Base-by-base conservation (phyloP, 2,113 vertebrate species). In the Mellivora capensis region DNA sequence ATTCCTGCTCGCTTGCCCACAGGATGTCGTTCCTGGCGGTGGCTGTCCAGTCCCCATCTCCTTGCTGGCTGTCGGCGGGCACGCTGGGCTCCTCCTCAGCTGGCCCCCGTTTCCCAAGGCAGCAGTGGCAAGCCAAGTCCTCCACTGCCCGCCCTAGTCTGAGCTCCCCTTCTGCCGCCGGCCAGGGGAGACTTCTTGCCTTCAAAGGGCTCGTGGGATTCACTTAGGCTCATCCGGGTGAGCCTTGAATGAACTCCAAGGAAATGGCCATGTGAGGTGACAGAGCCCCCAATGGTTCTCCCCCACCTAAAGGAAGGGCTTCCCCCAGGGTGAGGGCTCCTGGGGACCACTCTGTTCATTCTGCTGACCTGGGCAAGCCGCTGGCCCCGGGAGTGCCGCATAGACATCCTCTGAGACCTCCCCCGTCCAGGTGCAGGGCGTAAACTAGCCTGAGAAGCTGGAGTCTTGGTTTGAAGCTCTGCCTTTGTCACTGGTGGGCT, bases 131-230 rank as follows among this genome's bases (percentile, higher is more conserved):
- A 6, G 14, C 4, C 1, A 17, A 11, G 11, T 17, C 83, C 85
- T 79, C 31, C 25, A 2, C 0, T 0, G n/a, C 7, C 47, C 6
- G 1, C 39, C 1, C 6, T 11, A 49, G 57, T 64, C 67, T 5
- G 29, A 76, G 3, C 6, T 27, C 2, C 5, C 4, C 47, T n/a
- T 74, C 77, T 42, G 25, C 59, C 42, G 6, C n/a, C 2, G 0
- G 42, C 76, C 20, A 13, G 74, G 23, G 76, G 13, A 39, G 39
- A 59, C 42, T 0, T 27, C 29, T 74, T 61, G 49, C 29, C 74
- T 71, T 13, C 34, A 7, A 27, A 25, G 54, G 37, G 42, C 29
- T 57, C 0, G 0, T 4, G 64, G 17, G 81, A 29, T 23, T 34
- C 37, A 6, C 15, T 27, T 57, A 13, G 18, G 4, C 44, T 34